Conservation (phyloP, 2,113 vertebrate species). For the Sylvietta virens region DNA sequence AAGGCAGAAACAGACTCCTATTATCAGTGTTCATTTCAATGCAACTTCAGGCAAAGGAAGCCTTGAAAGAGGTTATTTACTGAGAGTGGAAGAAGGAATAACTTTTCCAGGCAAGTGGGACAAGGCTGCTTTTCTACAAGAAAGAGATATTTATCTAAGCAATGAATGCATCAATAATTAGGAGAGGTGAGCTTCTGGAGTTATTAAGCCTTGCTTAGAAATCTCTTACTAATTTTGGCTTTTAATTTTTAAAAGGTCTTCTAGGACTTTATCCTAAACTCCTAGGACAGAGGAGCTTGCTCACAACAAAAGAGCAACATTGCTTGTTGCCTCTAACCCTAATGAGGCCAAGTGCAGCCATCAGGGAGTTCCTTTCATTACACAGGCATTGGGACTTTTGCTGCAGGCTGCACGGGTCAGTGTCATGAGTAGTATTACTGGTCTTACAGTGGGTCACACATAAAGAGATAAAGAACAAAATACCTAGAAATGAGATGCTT, state of each 20-base stretch:
- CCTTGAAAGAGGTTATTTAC: not conserved
- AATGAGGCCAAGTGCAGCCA: not conserved
- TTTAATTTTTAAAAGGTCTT: not conserved
- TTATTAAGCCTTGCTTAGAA: not conserved
- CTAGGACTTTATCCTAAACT: not conserved
- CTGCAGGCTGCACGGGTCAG: not conserved
- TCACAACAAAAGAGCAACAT: not conserved
- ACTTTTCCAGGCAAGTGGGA: not conserved
- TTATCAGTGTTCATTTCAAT: not conserved
- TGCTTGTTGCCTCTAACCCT: not conserved
- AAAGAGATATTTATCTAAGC: not conserved
- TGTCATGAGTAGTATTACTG: not conserved
- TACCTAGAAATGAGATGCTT: not conserved
- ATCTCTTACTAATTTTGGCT: not conserved
- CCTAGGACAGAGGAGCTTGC: not conserved
- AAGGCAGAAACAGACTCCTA: not conserved
- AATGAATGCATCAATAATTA: not conserved
- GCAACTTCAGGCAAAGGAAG: not conserved
- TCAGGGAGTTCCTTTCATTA: not conserved
- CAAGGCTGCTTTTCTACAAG: not conserved
- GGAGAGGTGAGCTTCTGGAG: not conserved
- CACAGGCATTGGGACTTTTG: accelerated
- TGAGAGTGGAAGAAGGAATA: not conserved
- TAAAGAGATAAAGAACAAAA: not conserved
- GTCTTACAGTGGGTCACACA: not conserved